Evolutionary conservation across 2,888 invertebrate species (phyloP), one percentile per base, ranked within the genome.

Genomic region (Drosophila longiperda): DNA sequence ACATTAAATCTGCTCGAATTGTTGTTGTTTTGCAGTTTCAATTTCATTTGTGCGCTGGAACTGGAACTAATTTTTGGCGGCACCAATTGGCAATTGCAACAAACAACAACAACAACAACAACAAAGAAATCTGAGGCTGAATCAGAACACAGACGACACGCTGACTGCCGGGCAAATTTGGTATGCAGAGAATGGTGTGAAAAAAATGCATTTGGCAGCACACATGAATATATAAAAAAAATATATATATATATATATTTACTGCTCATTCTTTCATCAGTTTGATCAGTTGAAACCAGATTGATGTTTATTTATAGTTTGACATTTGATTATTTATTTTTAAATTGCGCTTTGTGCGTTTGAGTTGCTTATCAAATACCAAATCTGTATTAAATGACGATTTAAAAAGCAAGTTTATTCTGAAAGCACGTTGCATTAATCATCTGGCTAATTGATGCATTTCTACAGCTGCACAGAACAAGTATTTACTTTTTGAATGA

Each of bases 21-120:
- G 45, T 68, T 73, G 17, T n/a, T 50, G 66, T 67, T 75, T 66
- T 74, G 65, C 53, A 82, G 80, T 86, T 90, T 90, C 86, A 80
- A 72, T 87, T 90, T 87, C 87, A 87, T 87, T 90, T 90, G 89
- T 65, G 84, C 81, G 80, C 80, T 45, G 45, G 15, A 83, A 82
- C 87, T 85, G 83, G 77, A 90, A 82, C 86, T 73, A 90, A 89
- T 89, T 75, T 87, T 70, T 73, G 68, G 75, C 78, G 73, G 82
- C 69, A 89, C 75, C 73, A 84, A 82, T 87, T 73, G 90, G 42
- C 62, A 55, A 38, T 45, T 26, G 45, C 54, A 59, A 59, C 54
- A 59, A 59, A 26, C 45, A 29, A 57, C 62, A 54, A 29, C 53
- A 53, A 23, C 5, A 38, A 36, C 59, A 52, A 34, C 26, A 55